Evolutionary conservation across 2,888 invertebrate species (phyloP).

Genomic region (Gortyna flavago): DNA sequence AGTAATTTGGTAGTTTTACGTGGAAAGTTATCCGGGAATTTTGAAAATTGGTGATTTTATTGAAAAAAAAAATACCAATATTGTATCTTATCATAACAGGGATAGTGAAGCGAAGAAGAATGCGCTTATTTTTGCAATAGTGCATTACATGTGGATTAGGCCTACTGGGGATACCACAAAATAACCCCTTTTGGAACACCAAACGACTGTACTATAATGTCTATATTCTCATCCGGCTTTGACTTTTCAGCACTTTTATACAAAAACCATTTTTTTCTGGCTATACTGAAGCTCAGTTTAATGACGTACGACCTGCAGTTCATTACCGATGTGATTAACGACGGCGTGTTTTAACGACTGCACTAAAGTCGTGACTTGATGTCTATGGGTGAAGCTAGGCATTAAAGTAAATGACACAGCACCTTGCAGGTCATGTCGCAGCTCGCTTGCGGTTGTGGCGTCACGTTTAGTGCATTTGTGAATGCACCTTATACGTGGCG

Average conservation of each 20-base stretch:
- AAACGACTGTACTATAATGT: not conserved
- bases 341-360: slow-evolving; percentile 53
- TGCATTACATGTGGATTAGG: not conserved
- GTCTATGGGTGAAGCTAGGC: slow-evolving; percentile 36
- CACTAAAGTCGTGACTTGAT: slow-evolving; percentile 48
- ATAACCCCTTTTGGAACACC: not conserved
- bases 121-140: not conserved
- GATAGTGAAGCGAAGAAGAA: not conserved
- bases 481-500: no score
- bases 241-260: not conserved
- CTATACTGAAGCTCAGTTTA: not conserved
- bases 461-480: no score
- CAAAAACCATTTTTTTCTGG: not conserved
- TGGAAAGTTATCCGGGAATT: no score
- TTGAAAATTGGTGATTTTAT: not conserved
- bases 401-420: slow-evolving; percentile 49
- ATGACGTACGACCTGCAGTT: slow-evolving; percentile 32
- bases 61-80: not conserved
- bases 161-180: not conserved
- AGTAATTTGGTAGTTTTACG: no score
- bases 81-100: not conserved
- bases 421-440: slow-evolving; percentile 38
- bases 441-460: slow-evolving; percentile 10
- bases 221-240: not conserved
- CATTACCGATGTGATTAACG: slow-evolving; percentile 46